Conservation (phyloP, 1,140 invertebrate genomes). For the Meloidogyne chitwoodi region DNA sequence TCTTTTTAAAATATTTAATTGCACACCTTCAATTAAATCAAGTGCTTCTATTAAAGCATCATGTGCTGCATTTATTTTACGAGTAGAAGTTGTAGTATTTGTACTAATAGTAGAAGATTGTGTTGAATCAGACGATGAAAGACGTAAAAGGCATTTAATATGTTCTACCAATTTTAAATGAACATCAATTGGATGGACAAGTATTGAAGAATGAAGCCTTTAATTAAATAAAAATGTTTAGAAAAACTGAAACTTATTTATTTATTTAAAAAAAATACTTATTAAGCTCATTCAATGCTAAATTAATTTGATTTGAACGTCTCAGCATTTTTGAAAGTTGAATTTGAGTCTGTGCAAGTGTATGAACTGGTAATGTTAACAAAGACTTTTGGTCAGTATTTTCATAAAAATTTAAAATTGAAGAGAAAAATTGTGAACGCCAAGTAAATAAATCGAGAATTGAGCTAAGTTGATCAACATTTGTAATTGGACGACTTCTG, state of each 20-base stretch:
- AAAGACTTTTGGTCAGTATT: constrained; percentile 3
- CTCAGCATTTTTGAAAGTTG: constrained; percentile 31
- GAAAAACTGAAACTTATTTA: background rate
- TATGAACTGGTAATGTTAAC: constrained; percentile 28
- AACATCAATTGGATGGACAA: constrained; percentile 29
- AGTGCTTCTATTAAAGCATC: constrained; percentile 23
- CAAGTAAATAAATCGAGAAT: constrained; percentile 44
- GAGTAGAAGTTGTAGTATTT: background rate
- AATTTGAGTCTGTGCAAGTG: constrained; percentile 37
- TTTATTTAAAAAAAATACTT: constrained; percentile 10
- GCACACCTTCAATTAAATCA: constrained; percentile 25
- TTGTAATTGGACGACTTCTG: constrained; percentile 36
- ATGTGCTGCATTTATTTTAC: constrained; percentile 2
- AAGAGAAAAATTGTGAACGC: constrained; percentile 27
- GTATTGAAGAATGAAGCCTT: constrained; percentile 18
- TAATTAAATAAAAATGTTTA: background rate
- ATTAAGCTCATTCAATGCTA: constrained; percentile 37
- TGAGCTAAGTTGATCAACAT: constrained; percentile 27
- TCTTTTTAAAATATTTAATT: constrained; percentile 25
- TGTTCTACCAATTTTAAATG: constrained; percentile 34
- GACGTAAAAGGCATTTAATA: constrained; percentile 34
- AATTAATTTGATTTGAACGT: constrained; percentile 35
- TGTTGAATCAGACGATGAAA: background rate
- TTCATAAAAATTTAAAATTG: constrained; percentile 28
- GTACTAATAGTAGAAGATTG: background rate